A percentile compares a stretch with the other conserved stretches of the same genome.
Conservation (phyloP, 1,140 invertebrate genomes). For the Penaeus indicus region DNA sequence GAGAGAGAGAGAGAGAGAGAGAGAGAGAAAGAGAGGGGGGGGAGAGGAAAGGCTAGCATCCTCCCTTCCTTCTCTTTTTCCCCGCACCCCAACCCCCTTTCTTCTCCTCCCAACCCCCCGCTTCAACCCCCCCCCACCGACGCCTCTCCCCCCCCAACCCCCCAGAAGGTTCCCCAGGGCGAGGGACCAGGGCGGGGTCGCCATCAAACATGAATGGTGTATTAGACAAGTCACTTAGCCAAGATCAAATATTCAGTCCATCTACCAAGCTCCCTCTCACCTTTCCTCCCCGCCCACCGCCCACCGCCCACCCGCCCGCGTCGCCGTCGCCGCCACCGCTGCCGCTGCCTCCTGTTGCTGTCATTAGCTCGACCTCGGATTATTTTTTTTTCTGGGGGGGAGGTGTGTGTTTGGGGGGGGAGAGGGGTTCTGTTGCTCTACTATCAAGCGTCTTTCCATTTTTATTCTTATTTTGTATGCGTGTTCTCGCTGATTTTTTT, state of each 20-base stretch:
- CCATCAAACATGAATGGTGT: slow-evolving; percentile 55
- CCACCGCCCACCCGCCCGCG: neutral
- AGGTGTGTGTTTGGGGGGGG: no score
- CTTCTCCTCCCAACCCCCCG: neutral
- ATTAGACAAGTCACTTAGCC: slow-evolving; percentile 53
- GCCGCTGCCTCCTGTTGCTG: no score
- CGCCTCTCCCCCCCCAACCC: neutral
- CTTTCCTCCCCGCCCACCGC: neutral
- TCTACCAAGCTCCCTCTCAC: slow-evolving; percentile 22
- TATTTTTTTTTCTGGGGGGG: neutral
- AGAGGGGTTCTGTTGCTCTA: no score
- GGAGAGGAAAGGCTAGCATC: neutral
- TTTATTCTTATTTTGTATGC: no score
- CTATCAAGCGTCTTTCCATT: no score
- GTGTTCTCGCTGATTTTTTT: neutral
- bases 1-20: neutral
- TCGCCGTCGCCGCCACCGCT: neutral
- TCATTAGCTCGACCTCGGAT: neutral
- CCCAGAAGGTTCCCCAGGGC: neutral
- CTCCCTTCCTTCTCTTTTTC: slow-evolving; percentile 8
- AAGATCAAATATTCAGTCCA: slow-evolving; percentile 52
- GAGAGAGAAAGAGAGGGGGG: neutral
- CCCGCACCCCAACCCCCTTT: neutral
- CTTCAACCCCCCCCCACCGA: neutral
- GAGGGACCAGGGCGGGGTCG: neutral